Evolutionary conservation across 2,888 invertebrate species (phyloP).

Genomic region (Caenorhabditis sp.): DNA sequence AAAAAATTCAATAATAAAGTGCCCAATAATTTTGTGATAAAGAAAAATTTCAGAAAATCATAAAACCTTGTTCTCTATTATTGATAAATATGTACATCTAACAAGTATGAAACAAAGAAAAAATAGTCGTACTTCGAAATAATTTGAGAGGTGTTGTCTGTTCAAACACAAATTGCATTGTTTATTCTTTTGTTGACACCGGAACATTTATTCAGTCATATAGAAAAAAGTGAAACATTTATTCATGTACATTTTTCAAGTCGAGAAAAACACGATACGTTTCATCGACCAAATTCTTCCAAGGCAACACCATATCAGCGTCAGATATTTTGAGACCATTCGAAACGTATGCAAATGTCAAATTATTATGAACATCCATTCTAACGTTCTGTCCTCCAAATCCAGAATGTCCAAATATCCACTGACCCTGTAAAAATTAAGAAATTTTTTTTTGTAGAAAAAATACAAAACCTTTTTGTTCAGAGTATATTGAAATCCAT

Average conservation of each 20-base stretch:
- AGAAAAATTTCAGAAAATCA: no score
- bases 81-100: background rate
- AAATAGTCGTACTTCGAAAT: background rate
- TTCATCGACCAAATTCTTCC: conserved; percentile 38
- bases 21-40: no score
- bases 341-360: conserved; percentile 54
- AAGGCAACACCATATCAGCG: conserved; percentile 49
- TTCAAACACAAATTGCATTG: background rate
- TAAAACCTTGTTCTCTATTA: no score
- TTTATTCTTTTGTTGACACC: background rate
- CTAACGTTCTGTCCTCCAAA: conserved; percentile 60
- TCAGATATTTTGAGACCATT: conserved; percentile 59
- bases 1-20: no score
- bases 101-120: background rate
- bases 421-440: conserved; percentile 48
- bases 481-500: conserved; percentile 55
- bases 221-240: background rate
- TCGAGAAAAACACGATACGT: conserved; percentile 35
- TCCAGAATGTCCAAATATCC: conserved; percentile 61
- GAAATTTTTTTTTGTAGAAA: background rate
- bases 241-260: background rate
- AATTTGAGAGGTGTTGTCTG: background rate
- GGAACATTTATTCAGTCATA: background rate
- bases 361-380: conserved; percentile 46
- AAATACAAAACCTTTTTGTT: conserved; percentile 49